Evolutionary conservation across 2,113 vertebrate genomes (phyloP).

Genomic region (Varanus komodoensis): DNA sequence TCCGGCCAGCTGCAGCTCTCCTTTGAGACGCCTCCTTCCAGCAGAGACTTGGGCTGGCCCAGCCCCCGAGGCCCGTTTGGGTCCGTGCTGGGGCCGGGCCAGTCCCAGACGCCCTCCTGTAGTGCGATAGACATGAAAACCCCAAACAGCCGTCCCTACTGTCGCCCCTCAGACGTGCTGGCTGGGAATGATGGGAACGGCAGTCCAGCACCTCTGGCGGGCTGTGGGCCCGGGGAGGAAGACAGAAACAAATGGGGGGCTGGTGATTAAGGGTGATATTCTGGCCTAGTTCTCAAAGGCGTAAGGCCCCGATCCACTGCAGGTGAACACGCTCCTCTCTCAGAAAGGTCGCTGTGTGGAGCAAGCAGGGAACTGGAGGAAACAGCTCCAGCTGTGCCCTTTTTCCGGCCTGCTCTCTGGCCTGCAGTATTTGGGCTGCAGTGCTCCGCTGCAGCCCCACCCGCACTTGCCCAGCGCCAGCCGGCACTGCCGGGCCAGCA

Average conservation of each 20-base stretch:
- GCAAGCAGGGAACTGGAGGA: background rate
- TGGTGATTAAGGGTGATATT: background rate
- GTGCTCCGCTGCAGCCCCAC: too few relatives aligned
- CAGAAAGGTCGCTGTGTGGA: background rate
- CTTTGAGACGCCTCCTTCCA: background rate
- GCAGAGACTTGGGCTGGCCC: background rate
- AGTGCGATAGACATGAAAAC: background rate
- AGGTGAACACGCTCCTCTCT: too few relatives aligned
- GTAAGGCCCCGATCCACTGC: too few relatives aligned
- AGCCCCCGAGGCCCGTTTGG: background rate
- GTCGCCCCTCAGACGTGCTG: background rate
- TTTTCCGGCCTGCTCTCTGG: background rate
- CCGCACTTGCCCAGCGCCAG: too few relatives aligned
- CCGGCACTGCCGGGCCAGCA: too few relatives aligned
- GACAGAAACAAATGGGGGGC: background rate
- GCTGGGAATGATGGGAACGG: background rate
- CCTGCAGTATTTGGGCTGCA: background rate
- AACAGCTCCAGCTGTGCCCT: background rate
- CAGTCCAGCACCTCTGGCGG: background rate
- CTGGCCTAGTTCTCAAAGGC: background rate
- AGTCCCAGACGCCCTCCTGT: background rate
- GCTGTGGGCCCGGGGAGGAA: background rate
- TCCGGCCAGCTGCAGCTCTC: slow-evolving; percentile 24
- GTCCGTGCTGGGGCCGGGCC: background rate
- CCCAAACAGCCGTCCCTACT: background rate